A percentile compares a stretch with the other conserved stretches of the same genome.
Conservation (phyloP, 2,113 vertebrate genomes). For the Orthonyx spaldingii region DNA sequence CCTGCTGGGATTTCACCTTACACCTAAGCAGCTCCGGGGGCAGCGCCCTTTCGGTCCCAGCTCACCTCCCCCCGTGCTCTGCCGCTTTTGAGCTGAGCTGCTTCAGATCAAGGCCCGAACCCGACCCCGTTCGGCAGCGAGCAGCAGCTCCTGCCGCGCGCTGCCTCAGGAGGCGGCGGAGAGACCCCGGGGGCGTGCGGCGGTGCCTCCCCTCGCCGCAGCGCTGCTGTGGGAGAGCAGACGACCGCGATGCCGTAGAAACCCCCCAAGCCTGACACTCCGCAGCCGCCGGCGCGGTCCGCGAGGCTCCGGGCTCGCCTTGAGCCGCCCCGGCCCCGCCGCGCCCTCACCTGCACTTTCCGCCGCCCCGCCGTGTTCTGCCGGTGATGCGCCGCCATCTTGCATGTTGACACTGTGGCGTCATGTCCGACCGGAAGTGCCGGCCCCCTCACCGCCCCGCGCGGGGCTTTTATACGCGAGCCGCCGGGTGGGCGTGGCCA, state of each 20-base stretch:
- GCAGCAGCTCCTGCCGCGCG: not conserved
- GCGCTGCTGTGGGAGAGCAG: fast-evolving
- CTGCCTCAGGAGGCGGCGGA: not conserved
- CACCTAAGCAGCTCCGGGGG: not conserved
- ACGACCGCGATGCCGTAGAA: not conserved
- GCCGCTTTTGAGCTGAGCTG: not conserved
- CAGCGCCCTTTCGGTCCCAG: not conserved
- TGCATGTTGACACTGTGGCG: slow-evolving; percentile 94
- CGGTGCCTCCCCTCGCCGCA: not conserved
- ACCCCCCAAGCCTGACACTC: not conserved
- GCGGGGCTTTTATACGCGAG: not conserved
- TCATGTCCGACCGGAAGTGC: slow-evolving; percentile 81
- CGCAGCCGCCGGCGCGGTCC: not conserved
- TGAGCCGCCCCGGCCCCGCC: not conserved
- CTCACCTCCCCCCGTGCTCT: not conserved
- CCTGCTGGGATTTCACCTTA: not conserved
- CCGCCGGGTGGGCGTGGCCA: fast-evolving
- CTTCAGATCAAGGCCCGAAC: too few relatives aligned
- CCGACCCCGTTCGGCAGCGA: not conserved
- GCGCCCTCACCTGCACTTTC: slow-evolving; percentile 81
- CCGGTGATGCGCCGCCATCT: slow-evolving; percentile 99
- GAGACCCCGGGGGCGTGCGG: not conserved
- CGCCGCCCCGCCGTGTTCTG: slow-evolving; percentile 97
- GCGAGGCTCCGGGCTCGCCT: fast-evolving
- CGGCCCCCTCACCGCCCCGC: not conserved